phyloP scores from a whole-genome alignment of 2,113 vertebrate species.

The Plecotus auritus region DNA sequence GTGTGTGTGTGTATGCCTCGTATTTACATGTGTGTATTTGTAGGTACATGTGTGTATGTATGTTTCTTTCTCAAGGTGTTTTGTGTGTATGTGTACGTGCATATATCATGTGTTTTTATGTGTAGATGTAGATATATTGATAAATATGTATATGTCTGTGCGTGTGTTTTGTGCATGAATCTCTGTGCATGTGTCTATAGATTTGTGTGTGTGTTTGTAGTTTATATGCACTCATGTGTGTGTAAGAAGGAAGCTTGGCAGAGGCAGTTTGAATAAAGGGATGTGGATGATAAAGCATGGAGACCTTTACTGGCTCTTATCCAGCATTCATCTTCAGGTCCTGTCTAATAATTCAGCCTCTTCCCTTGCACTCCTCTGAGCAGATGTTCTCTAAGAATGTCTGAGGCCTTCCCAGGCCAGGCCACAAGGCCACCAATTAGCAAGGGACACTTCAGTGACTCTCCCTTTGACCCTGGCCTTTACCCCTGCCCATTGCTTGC shows the following conservation, averaged over 20 bases:
- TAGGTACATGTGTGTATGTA: neutral
- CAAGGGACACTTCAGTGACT: neutral
- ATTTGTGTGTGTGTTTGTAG: neutral
- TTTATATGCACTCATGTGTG: neutral
- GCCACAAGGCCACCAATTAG: neutral
- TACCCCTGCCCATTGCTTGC: neutral
- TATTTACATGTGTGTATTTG: neutral
- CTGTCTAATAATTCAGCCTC: neutral
- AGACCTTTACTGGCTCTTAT: neutral
- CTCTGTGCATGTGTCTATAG: neutral
- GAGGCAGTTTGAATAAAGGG: neutral
- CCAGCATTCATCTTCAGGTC: neutral
- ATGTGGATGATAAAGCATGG: neutral
- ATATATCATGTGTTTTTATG: neutral
- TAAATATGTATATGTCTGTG: neutral
- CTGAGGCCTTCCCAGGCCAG: neutral
- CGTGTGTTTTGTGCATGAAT: neutral
- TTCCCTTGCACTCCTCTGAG: neutral
- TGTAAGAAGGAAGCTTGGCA: neutral
- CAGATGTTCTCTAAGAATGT: neutral
- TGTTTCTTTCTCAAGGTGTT: neutral
- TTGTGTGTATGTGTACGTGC: neutral
- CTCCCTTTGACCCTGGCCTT: neutral
- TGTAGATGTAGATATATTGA: neutral
- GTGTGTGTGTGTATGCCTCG: neutral